Evolutionary conservation across 2,113 vertebrate genomes (phyloP).

Genomic region (Pelusios castaneus): DNA sequence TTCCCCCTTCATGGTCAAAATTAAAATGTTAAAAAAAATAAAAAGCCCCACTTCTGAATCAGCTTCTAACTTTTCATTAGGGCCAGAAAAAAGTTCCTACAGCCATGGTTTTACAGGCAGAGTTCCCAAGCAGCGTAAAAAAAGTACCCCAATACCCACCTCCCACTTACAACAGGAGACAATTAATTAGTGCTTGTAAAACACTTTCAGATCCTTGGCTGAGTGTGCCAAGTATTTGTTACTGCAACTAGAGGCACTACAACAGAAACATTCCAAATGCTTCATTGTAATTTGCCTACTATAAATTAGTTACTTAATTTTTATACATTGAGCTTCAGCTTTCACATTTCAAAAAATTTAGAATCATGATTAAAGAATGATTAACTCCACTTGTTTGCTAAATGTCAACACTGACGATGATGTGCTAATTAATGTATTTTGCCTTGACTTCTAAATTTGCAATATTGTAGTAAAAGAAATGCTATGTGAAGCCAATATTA

Average conservation of each 20-base stretch:
- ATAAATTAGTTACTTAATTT: neutral
- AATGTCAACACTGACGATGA: no score
- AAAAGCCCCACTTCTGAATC: neutral
- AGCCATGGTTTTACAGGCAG: neutral
- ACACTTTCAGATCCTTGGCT: neutral
- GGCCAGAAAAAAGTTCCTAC: neutral
- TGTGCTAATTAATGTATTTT: neutral
- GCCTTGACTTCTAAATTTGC: neutral
- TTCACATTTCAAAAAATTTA: neutral
- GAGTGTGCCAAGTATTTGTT: neutral
- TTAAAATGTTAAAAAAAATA: neutral
- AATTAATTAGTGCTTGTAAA: neutral
- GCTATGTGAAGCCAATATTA: neutral
- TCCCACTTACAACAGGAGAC: neutral
- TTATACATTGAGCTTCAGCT: neutral
- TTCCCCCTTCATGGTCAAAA: neutral
- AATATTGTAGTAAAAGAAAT: neutral
- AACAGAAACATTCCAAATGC: conserved; percentile 20
- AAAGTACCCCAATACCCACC: neutral
- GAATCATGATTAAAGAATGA: neutral
- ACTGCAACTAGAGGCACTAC: neutral
- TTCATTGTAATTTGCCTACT: neutral
- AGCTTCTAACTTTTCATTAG: neutral
- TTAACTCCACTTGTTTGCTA: no score
- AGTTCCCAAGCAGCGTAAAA: neutral